Evolutionary conservation across 2,888 invertebrate species (phyloP).

Genomic region (Agriotes lineatus): DNA sequence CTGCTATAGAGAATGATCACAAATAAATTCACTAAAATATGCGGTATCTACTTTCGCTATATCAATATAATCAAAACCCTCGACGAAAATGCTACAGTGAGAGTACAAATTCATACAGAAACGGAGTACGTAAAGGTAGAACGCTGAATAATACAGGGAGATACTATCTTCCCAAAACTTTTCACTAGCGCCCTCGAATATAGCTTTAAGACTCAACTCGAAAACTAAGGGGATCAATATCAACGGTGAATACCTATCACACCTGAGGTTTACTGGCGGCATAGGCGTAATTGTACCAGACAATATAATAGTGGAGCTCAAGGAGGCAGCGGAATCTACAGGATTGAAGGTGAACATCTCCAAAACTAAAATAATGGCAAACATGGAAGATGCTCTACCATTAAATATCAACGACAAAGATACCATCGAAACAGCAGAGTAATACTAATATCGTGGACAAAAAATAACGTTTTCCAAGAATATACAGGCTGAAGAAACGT

Average conservation of each 20-base stretch:
- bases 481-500: no score
- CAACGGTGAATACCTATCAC: background rate
- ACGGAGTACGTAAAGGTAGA: background rate
- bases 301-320: background rate
- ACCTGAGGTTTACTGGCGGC: background rate
- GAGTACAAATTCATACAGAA: slow-evolving; percentile 65
- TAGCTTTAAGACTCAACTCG: background rate
- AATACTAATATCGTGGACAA: no score
- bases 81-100: background rate
- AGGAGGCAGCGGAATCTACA: background rate
- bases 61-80: background rate
- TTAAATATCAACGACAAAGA: no score
- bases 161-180: background rate
- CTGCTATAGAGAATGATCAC: background rate
- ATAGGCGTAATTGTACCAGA: background rate
- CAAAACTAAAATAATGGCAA: no score
- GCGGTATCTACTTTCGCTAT: background rate
- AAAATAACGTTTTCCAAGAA: no score
- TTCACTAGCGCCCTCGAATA: background rate
- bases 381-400: background rate
- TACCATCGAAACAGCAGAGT: no score
- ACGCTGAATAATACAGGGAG: background rate
- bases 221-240: background rate
- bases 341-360: no score
- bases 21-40: background rate